These are phyloP conservation scores for Aelia acuminata DNA, from an alignment of 2,888 invertebrate genomes.

Conservation along the genomic window DNA sequence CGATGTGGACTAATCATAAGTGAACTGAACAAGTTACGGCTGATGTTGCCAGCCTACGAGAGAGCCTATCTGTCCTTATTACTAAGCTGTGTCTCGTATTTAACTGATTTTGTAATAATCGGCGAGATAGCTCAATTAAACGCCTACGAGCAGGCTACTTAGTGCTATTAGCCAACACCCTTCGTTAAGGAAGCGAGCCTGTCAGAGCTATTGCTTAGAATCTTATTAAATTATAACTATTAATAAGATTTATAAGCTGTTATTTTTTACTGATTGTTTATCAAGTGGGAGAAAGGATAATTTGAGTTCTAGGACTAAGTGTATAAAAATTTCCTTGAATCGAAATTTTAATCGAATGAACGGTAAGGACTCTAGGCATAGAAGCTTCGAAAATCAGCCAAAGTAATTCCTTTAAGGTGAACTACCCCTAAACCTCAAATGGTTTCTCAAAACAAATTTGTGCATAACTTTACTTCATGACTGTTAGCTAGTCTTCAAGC, in stretches of 20 bases:
- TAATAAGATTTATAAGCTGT: constrained; percentile 1
- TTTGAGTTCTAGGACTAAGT: too few relatives aligned
- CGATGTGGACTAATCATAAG: background rate
- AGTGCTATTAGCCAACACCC: background rate
- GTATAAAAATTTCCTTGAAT: too few relatives aligned
- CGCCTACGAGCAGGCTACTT: background rate
- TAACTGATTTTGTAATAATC: background rate
- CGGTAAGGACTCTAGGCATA: too few relatives aligned
- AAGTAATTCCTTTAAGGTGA: too few relatives aligned
- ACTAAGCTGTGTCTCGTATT: background rate
- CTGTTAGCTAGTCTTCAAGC: too few relatives aligned
- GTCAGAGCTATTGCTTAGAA: background rate
- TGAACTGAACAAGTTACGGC: background rate
- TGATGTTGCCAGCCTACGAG: background rate
- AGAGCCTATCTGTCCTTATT: background rate
- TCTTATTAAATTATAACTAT: background rate
- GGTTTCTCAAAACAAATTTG: too few relatives aligned
- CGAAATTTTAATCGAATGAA: too few relatives aligned
- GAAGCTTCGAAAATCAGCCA: too few relatives aligned
- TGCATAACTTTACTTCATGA: too few relatives aligned
- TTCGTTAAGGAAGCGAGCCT: background rate
- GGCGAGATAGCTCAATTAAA: constrained; percentile 12
- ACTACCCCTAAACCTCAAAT: too few relatives aligned
- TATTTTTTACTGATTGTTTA: too few relatives aligned
- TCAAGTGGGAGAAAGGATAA: too few relatives aligned